Conservation (phyloP, 2,113 vertebrate genomes). For the Chunga burmeisteri region DNA sequence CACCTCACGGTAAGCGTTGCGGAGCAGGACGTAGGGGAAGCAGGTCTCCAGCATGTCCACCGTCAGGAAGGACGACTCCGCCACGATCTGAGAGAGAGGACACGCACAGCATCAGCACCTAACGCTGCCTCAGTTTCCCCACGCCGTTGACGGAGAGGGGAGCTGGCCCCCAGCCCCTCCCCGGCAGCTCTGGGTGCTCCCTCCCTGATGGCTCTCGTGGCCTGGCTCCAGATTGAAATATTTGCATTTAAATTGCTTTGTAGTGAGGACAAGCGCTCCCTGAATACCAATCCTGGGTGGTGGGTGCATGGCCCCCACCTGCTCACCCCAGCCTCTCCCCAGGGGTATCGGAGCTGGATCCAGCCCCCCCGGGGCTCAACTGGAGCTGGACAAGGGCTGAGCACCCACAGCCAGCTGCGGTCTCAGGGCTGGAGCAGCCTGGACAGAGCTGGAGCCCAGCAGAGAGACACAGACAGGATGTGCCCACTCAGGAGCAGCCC, state of each 20-base stretch:
- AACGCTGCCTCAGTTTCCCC: not conserved
- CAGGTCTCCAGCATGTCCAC: constrained; percentile 91
- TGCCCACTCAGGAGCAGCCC: not conserved
- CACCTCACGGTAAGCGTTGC: constrained; percentile 90
- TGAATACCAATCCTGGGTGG: not conserved
- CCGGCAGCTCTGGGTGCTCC: not conserved
- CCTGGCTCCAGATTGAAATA: constrained; percentile 44
- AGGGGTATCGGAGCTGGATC: not conserved
- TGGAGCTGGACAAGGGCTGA: not conserved
- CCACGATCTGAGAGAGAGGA: constrained; percentile 79
- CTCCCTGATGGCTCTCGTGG: not conserved
- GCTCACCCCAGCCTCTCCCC: not conserved
- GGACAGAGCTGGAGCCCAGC: not conserved
- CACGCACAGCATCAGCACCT: not conserved
- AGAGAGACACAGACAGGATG: not conserved
- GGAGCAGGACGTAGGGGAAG: constrained; percentile 90
- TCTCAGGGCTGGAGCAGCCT: not conserved
- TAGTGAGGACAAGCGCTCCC: not conserved
- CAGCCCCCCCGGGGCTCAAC: rapidly evolving
- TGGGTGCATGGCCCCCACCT: not conserved
- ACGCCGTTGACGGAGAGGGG: no score
- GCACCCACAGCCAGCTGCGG: no score
- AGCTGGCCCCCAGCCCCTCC: not conserved
- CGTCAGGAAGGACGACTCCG: constrained; percentile 88
- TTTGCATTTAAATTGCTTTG: constrained; percentile 77